Percentiles rank a stretch among this genome's conserved stretches.
Conservation (phyloP, 2,888 invertebrate genomes). For the Chromoteleia sp. region DNA sequence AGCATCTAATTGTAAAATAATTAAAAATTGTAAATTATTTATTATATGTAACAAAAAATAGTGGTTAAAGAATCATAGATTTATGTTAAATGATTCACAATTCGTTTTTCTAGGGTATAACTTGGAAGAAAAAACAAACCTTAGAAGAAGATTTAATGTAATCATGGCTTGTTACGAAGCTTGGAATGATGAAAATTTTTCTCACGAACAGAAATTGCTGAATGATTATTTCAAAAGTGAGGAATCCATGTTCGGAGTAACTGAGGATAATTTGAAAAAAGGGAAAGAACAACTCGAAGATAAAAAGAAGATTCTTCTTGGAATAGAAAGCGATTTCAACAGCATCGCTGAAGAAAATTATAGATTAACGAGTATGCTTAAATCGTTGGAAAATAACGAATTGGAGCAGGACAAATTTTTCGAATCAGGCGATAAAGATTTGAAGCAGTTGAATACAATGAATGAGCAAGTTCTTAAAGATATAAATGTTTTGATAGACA, state of each 20-base stretch:
- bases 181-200: slow-evolving; percentile 39
- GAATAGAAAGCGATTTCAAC: neutral
- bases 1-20: too few relatives aligned
- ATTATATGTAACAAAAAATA: too few relatives aligned
- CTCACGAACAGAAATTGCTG: slow-evolving; percentile 14
- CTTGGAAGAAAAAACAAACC: too few relatives aligned
- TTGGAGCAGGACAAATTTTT: slow-evolving; percentile 11
- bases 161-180: too few relatives aligned
- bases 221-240: slow-evolving; percentile 29
- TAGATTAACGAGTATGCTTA: neutral
- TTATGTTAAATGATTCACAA: too few relatives aligned
- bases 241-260: neutral
- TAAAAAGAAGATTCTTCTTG: neutral
- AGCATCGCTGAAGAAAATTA: neutral
- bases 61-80: too few relatives aligned
- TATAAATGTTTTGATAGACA: neutral
- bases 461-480: slow-evolving; percentile 17
- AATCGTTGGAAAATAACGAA: neutral
- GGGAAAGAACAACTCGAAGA: neutral
- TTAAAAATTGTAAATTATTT: too few relatives aligned
- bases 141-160: too few relatives aligned
- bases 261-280: slow-evolving; percentile 2
- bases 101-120: too few relatives aligned
- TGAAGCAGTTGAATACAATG: slow-evolving; percentile 7
- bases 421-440: neutral